Base-by-base conservation (phyloP, 2,888 invertebrate species). In the Lasioglossum pauxillum region DNA sequence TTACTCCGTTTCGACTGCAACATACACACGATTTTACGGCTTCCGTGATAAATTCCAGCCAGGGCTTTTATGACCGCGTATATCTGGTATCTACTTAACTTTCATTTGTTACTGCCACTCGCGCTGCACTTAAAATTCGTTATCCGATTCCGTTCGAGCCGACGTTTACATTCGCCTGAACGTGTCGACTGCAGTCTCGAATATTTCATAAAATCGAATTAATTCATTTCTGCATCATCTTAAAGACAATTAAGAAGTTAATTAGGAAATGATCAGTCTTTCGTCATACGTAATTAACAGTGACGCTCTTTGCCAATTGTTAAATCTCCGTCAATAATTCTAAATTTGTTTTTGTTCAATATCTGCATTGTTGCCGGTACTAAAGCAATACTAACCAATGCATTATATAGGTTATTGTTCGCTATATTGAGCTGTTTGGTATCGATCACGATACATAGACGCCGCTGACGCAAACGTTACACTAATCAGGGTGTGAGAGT, bases 351-450 rank as follows among this genome's bases (percentile, higher is more conserved):
- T 53, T 53, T n/a, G 53, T 53, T 53, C 10, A 2, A n/a, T 23
- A 53, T n/a, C 53, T 53, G 10, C 53, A 41, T 74, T 80, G 49
- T 77, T 77, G 41, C 57, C 38, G 41, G 19, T 12, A 23, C n/a
- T 23, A 41, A 49, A 82, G 75, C 67, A 80, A 69, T 16, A 27
- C 7, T 44, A 64, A 12, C n/a, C 53, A 27, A 27, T 57, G 49
- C n/a, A 27, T 27, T 49, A 49, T n/a, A 78, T 31, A n/a, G 12
- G 16, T 35, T 27, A 67, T 76, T 76, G 73, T 72, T 46, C 5
- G 19, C 49, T 19, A 23, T 73, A 67, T 35, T 19, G 23, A 23
- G 2, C 3, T 23, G 35, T 23, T 35, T 35, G 19, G 16, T 67
- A 67, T 67, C 35, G 67, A 67, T 67, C 67, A 67, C 3, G 19